These are phyloP conservation scores for Argyrosomus regius DNA, from an alignment of 2,797 vertebrate species.

Conservation along the genomic window DNA sequence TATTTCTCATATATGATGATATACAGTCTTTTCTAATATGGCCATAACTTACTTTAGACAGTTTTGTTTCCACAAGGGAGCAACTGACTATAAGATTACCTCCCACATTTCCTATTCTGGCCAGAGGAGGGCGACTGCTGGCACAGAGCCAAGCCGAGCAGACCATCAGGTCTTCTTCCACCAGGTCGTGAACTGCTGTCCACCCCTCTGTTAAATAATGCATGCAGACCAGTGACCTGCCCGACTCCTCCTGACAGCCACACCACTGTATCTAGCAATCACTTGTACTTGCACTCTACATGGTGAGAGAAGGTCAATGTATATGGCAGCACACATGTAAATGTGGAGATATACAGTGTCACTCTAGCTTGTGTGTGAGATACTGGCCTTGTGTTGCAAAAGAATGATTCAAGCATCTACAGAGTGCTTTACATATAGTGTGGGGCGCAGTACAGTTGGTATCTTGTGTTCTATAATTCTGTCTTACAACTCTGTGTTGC, in stretches of 20 bases:
- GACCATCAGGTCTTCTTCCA: slow-evolving; percentile 43
- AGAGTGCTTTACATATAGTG: neutral
- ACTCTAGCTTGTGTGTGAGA: slow-evolving; percentile 16
- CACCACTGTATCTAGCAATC: slow-evolving; percentile 60
- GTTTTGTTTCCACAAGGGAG: neutral
- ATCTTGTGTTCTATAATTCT: neutral
- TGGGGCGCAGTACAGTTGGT: neutral
- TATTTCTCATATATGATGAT: neutral
- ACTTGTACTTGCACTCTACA: slow-evolving; percentile 60
- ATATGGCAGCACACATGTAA: slow-evolving; percentile 59
- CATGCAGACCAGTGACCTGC: slow-evolving; percentile 66
- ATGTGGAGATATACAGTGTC: slow-evolving; percentile 35
- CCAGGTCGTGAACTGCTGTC: slow-evolving; percentile 62
- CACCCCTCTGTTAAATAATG: slow-evolving; percentile 72
- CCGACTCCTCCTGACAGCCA: slow-evolving; percentile 61
- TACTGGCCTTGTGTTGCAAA: neutral
- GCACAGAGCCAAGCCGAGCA: neutral
- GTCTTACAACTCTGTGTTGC: too few species aligned
- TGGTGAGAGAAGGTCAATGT: slow-evolving; percentile 55
- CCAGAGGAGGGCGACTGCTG: slow-evolving; percentile 58
- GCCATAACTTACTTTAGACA: too few species aligned
- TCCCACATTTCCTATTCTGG: slow-evolving; percentile 14
- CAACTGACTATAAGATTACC: neutral
- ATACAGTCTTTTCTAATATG: neutral
- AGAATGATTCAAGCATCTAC: neutral